A percentile compares a stretch with the other conserved stretches of the same genome.
Conservation (phyloP, 2,797 vertebrate species). For the Mycteria americana region DNA sequence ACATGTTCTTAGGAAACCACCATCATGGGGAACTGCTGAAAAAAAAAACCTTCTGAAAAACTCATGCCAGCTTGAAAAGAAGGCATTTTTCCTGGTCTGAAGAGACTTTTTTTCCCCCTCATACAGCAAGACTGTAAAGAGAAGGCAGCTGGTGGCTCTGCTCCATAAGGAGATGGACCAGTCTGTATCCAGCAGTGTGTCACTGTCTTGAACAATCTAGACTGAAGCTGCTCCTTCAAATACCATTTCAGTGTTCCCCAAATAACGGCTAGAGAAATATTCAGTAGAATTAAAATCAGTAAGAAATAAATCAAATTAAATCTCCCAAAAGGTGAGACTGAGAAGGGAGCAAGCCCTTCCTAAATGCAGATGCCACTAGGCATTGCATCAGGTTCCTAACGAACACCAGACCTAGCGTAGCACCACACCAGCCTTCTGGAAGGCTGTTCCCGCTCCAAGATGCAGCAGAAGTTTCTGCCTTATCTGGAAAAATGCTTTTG, state of each 20-base stretch:
- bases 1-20: rapidly evolving
- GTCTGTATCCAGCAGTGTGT: background rate
- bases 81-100: background rate
- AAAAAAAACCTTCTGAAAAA: background rate
- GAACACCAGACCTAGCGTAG: background rate
- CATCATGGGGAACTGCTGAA: background rate
- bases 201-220: background rate
- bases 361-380: background rate
- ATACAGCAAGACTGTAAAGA: background rate
- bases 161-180: background rate
- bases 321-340: background rate
- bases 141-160: background rate
- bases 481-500: background rate
- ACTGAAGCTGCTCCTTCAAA: background rate
- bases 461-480: background rate
- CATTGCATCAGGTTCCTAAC: background rate
- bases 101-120: background rate
- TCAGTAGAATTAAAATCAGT: background rate
- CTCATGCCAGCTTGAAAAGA: background rate
- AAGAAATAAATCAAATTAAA: background rate
- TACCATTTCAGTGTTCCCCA: background rate
- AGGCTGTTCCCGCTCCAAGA: background rate
- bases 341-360: background rate
- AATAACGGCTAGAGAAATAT: background rate
- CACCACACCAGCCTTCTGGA: background rate